A percentile compares a stretch with the other conserved stretches of the same genome.
These are phyloP conservation scores for Oedothorax gibbosus DNA, from an alignment of 1,140 invertebrate genomes.

Conservation along the genomic window DNA sequence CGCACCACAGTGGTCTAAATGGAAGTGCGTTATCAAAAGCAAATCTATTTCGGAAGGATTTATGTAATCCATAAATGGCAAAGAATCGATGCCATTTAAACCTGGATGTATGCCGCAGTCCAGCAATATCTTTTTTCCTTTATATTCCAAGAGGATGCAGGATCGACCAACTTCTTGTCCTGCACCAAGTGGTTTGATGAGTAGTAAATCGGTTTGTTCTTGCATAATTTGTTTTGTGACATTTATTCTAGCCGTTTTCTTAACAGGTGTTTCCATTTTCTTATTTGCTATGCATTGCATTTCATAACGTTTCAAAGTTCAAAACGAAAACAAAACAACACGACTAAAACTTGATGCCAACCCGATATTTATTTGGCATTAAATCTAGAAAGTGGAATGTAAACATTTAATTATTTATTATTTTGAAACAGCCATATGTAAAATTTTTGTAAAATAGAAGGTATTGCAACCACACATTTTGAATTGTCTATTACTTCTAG, in stretches of 20 bases:
- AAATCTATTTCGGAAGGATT: slow-evolving; percentile 98
- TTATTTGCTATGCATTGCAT: no score
- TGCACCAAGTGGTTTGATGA: slow-evolving; percentile 90
- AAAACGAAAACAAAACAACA: no score
- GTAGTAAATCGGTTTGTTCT: slow-evolving; percentile 88
- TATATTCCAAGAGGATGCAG: slow-evolving; percentile 98
- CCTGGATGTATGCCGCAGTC: slow-evolving; percentile 99
- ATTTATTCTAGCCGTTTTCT: slow-evolving; percentile 62
- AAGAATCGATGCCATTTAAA: slow-evolving; percentile 87
- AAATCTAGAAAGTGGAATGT: no score
- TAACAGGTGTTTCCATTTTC: no score
- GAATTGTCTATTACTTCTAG: no score
- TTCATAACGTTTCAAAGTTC: no score
- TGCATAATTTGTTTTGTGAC: slow-evolving; percentile 71
- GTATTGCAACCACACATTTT: no score
- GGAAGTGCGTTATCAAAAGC: slow-evolving; percentile 97
- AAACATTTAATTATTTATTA: no score
- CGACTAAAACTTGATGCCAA: no score
- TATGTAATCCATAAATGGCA: slow-evolving; percentile 97
- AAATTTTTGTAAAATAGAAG: no score
- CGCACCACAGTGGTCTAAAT: slow-evolving; percentile 98
- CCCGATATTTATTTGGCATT: no score
- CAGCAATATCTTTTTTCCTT: slow-evolving; percentile 96
- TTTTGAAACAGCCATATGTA: no score
- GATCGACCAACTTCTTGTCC: slow-evolving; percentile 99